Conservation (phyloP, 1,140 invertebrate species). For the Brachionus rotundiformis region DNA sequence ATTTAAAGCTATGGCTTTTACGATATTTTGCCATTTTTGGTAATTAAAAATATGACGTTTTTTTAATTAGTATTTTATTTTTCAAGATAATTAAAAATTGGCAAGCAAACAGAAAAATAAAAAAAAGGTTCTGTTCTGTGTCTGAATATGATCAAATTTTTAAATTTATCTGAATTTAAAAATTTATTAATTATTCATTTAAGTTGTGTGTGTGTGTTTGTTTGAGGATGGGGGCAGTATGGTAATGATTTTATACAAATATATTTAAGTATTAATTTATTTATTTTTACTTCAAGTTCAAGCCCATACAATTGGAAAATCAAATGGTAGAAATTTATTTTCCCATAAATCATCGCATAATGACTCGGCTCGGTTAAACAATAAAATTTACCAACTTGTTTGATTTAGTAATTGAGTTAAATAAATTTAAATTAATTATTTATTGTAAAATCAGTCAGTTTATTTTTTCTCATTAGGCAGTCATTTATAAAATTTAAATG, state of each 20-base stretch:
- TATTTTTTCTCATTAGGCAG: too few species aligned
- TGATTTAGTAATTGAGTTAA: too few species aligned
- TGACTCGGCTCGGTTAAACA: not conserved
- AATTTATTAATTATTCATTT: not conserved
- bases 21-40: not conserved
- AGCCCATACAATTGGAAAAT: not conserved
- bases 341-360: not conserved
- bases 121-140: not conserved
- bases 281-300: too few species aligned
- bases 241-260: too few species aligned
- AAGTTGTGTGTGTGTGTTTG: not conserved
- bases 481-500: too few species aligned
- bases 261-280: not conserved
- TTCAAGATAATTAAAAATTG: slow-evolving; percentile 11
- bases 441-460: too few species aligned
- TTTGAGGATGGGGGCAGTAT: too few species aligned
- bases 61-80: not conserved
- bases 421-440: too few species aligned
- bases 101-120: not conserved
- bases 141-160: not conserved
- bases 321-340: not conserved
- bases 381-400: too few species aligned
- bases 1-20: not conserved
- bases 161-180: too few species aligned
- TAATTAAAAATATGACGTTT: not conserved